A percentile compares a stretch with the other conserved stretches of the same genome.
Conservation (phyloP, 2,888 invertebrate species). For the Phragmatobia fuliginosa region DNA sequence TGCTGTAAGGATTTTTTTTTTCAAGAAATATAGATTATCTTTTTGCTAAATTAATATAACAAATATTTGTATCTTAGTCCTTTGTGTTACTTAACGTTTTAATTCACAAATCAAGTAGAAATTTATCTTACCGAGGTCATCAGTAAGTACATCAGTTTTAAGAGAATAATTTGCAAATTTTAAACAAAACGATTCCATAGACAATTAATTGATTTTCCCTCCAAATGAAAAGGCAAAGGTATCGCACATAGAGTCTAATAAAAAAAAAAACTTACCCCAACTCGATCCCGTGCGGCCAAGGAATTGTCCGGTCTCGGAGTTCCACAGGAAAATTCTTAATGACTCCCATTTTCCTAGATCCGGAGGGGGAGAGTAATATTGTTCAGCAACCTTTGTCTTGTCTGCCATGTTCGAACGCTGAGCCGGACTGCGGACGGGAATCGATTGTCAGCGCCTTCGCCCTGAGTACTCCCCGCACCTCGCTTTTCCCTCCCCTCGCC, state of each 20-base stretch:
- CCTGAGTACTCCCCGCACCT: slow-evolving; percentile 56
- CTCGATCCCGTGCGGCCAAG: slow-evolving; percentile 96
- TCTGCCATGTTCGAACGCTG: slow-evolving; percentile 89
- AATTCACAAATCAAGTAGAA: neutral
- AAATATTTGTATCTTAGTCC: neutral
- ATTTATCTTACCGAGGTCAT: neutral
- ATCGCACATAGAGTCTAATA: slow-evolving; percentile 13
- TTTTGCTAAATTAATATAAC: neutral
- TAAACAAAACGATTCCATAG: slow-evolving; percentile 4
- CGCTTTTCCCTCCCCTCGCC: slow-evolving; percentile 53
- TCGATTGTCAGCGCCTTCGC: slow-evolving; percentile 79
- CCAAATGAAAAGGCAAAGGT: slow-evolving; percentile 56
- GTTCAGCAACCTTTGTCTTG: slow-evolving; percentile 90
- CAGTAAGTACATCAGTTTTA: neutral
- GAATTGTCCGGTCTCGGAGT: slow-evolving; percentile 96
- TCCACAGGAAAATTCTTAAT: slow-evolving; percentile 95
- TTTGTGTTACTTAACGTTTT: neutral
- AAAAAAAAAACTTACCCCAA: slow-evolving; percentile 92
- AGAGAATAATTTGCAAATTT: neutral
- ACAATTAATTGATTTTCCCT: slow-evolving; percentile 61
- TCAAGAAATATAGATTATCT: neutral
- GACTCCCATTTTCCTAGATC: slow-evolving; percentile 95
- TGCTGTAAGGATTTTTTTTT: neutral
- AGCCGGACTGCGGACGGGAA: slow-evolving; percentile 80
- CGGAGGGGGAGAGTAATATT: slow-evolving; percentile 93